These are phyloP conservation scores for Oreochromis spilurus DNA, from an alignment of 2,113 vertebrate genomes.

Conservation along the genomic window DNA sequence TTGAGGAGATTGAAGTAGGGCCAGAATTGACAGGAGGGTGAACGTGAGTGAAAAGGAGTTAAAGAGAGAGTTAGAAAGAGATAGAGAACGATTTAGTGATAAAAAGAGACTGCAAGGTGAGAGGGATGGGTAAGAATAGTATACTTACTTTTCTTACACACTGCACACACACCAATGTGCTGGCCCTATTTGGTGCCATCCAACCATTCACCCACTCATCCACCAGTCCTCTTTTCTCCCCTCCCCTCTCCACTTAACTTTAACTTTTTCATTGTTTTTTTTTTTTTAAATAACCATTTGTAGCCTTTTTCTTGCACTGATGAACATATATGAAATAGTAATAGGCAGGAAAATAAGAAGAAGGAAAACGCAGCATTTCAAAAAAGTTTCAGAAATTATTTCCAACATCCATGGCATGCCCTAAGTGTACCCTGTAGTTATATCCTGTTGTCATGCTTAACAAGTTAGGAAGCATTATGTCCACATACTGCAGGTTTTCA, in stretches of 20 bases:
- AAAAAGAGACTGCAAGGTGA: constrained; percentile 55
- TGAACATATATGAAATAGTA: not conserved
- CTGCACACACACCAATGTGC: not conserved
- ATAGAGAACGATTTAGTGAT: constrained; percentile 63
- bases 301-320: not conserved
- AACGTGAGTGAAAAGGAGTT: constrained; percentile 63
- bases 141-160: constrained; percentile 15
- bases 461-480: not conserved
- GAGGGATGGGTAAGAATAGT: constrained; percentile 38
- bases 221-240: not conserved
- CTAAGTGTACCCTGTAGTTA: not conserved
- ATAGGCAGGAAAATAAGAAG: not conserved
- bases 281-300: not conserved
- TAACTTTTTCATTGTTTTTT: not conserved
- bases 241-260: not conserved
- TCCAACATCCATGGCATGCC: not conserved
- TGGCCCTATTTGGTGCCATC: not conserved
- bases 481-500: not conserved
- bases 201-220: not conserved
- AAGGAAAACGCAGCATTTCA: not conserved
- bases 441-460: not conserved
- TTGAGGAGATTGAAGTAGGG: constrained; percentile 67
- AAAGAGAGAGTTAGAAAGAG: constrained; percentile 64
- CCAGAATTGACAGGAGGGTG: constrained; percentile 64
- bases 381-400: not conserved